A percentile compares a stretch with the other conserved stretches of the same genome.
phyloP scores from a whole-genome alignment of 2,113 vertebrate genomes.

The Psophia crepitans region DNA sequence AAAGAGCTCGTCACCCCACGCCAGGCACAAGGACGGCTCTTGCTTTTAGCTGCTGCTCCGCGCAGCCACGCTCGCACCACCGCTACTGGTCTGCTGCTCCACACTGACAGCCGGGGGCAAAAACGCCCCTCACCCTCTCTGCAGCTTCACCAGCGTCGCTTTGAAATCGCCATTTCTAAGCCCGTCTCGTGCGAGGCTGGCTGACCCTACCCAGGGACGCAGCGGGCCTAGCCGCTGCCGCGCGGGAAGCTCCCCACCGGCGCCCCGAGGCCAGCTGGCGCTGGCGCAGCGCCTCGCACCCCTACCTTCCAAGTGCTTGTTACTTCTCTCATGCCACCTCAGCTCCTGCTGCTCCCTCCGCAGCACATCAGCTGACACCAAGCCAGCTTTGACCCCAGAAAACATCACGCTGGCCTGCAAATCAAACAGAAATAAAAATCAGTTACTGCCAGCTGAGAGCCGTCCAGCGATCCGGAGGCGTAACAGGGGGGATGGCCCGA shows the following conservation, averaged over 20 bases:
- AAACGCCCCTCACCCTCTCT: background rate
- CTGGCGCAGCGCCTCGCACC: accelerated
- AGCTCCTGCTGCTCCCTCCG: conserved; percentile 85
- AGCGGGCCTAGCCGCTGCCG: accelerated
- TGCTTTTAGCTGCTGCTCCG: background rate
- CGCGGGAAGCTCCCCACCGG: background rate
- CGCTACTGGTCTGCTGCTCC: background rate
- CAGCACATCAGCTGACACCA: conserved; percentile 83
- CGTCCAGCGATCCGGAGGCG: accelerated
- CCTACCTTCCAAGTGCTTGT: conserved; percentile 83
- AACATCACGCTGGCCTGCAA: conserved; percentile 77
- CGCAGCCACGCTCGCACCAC: background rate
- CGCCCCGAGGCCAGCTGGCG: background rate
- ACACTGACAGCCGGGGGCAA: no score
- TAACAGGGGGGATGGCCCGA: accelerated
- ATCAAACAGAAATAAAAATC: background rate
- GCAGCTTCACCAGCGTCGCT: background rate
- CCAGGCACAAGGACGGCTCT: background rate
- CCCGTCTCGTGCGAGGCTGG: background rate
- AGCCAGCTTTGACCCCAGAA: conserved; percentile 82
- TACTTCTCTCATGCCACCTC: conserved; percentile 73
- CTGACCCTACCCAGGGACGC: background rate
- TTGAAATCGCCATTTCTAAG: accelerated
- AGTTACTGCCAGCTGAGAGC: background rate
- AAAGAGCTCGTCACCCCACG: background rate